Evolutionary conservation across 2,113 vertebrate species (phyloP), one percentile per base, ranked within the genome.

Genomic region (Numida meleagris): DNA sequence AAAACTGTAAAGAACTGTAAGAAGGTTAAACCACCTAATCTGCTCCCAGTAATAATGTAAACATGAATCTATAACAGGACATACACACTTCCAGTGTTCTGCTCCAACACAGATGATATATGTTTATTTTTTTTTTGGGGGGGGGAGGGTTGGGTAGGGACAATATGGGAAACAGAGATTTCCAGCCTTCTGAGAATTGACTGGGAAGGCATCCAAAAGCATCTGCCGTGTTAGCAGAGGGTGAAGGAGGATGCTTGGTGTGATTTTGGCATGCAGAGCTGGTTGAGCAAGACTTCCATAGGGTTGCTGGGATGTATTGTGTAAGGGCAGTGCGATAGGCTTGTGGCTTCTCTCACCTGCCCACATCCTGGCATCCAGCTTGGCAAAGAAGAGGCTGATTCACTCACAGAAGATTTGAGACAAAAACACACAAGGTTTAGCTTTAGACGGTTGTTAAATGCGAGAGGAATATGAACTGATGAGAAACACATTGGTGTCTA

Each of bases 391-490:
- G 31, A 19, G 65, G 31, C 23, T 25, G 29, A 43, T 48, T 36
- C 8, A 27, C 14, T 89, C 24, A 73, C 0, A 1, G 58, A 86
- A 48, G 19, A 33, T 78, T 92, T 13, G 34, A 85, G 78, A 89
- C 9, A 6, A 86, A 89, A 90, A 45, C 24, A 71, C 50, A 31
- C 8, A 40, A 31, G 29, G 12, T 70, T 92, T 93, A 53, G 48
- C 63, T 74, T 89, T 95, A 96, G 84, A 76, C 17, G 9, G 16
- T 67, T 90, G 38, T 85, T 96, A 31, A 23, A 71, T 70, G 62
- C 82, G 75, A n/a, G 53, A 88, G 78, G 79, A 95, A 84, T 91
- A 88, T 57, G 62, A 96, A 66, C 55, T 97, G 96, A 97, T 97
- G 93, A 86, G 83, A 97, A 95, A 92, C 95, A 97, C 74, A 95